Evolutionary conservation across 2,888 invertebrate genomes (phyloP).

Genomic region (Perdita meconis): DNA sequence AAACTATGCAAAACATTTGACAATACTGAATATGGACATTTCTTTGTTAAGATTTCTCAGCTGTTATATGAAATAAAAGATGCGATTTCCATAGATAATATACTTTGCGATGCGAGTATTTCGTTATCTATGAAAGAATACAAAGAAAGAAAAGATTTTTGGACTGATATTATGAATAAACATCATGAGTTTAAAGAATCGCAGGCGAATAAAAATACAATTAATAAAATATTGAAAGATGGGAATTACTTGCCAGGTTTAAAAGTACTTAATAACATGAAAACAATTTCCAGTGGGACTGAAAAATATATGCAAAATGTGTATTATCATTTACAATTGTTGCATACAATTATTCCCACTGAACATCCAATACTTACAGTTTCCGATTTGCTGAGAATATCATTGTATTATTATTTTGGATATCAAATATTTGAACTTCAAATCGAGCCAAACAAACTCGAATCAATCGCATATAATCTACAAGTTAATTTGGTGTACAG

Average conservation of each 20-base stretch:
- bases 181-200: slow-evolving; percentile 54
- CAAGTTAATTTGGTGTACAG: slow-evolving; percentile 91
- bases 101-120: slow-evolving; percentile 74
- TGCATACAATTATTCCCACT: slow-evolving; percentile 73
- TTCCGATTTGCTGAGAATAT: slow-evolving; percentile 57
- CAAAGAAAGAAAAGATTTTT: slow-evolving; percentile 74
- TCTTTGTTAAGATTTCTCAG: slow-evolving; percentile 72
- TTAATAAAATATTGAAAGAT: slow-evolving; percentile 36
- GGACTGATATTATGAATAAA: slow-evolving; percentile 69
- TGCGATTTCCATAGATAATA: slow-evolving; percentile 60
- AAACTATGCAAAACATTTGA: slow-evolving; percentile 69
- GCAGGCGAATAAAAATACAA: slow-evolving; percentile 37
- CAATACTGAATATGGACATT: slow-evolving; percentile 67
- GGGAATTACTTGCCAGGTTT: slow-evolving; percentile 53
- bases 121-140: slow-evolving; percentile 73
- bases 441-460: slow-evolving; percentile 88
- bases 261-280: slow-evolving; percentile 67
- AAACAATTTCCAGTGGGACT: slow-evolving; percentile 63
- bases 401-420: slow-evolving; percentile 77
- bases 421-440: slow-evolving; percentile 87
- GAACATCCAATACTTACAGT: slow-evolving; percentile 51
- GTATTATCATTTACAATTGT: slow-evolving; percentile 71
- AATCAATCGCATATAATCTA: slow-evolving; percentile 88
- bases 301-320: slow-evolving; percentile 73
- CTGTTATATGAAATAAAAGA: slow-evolving; percentile 71